Percentiles rank a stretch among this genome's conserved stretches.
Evolutionary conservation across 2,888 invertebrate genomes (phyloP).

Genomic region (Microctonus hyperodae): DNA sequence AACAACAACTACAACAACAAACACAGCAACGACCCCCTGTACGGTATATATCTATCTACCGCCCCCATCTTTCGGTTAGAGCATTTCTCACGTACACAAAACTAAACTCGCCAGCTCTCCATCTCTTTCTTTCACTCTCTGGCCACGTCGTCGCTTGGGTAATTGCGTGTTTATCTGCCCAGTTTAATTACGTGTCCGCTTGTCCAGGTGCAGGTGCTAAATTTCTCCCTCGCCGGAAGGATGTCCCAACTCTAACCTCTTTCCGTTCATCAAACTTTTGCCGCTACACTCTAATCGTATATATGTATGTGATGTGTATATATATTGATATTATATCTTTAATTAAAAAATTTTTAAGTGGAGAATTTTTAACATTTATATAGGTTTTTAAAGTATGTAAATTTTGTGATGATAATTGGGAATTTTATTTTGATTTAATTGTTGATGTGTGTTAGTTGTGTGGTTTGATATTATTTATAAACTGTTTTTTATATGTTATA

Average conservation of each 20-base stretch:
- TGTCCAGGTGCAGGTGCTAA: conserved; percentile 54
- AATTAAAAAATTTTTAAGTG: not conserved
- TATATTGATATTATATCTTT: not conserved
- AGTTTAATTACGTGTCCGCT: conserved; percentile 58
- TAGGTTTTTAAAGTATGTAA: no score
- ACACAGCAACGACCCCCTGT: no score
- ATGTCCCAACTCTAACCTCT: conserved; percentile 8
- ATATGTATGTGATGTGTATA: not conserved
- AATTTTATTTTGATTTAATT: no score
- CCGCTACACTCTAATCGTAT: not conserved
- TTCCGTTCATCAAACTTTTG: conserved; percentile 8
- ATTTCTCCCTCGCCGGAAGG: conserved; percentile 43
- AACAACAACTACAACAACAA: no score
- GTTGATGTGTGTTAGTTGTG: no score
- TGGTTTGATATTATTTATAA: no score
- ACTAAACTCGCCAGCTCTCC: conserved; percentile 39
- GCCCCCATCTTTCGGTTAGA: conserved; percentile 5
- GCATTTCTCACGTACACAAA: conserved; percentile 34
- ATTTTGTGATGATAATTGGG: no score
- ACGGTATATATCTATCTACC: not conserved
- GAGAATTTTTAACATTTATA: no score
- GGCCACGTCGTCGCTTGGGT: conserved; percentile 48
- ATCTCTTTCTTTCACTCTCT: conserved; percentile 35
- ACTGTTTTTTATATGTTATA: no score
- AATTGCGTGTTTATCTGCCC: conserved; percentile 59